Evolutionary conservation across 2,797 vertebrate species (phyloP), one percentile per base, ranked within the genome.

Genomic region (Falco concolor): DNA sequence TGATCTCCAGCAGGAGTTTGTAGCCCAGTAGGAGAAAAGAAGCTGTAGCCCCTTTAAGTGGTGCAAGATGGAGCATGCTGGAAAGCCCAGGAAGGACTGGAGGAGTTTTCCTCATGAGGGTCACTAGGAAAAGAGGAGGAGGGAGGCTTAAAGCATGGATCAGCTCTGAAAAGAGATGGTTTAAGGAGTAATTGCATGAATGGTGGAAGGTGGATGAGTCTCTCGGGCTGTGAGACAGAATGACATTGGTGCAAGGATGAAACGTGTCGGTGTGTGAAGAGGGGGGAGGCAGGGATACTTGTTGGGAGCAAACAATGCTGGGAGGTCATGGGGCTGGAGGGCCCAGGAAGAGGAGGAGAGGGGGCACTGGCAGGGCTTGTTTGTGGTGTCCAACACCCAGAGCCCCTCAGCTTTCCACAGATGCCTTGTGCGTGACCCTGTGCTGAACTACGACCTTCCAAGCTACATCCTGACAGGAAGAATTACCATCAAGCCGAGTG

Each of bases 401-500:
- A 74, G 54, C 5, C 57, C 17, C 40, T 23, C 1, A 14, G 67
- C 20, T 89, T 64, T 74, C 47, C 75, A 30, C 82, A 99, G 98
- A 34, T 87, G 57, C 30, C 95, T 93, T 42, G 10, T 97, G 34
- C 98, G 91, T n/a, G 98, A 98, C 57, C 97, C 98, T 0, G 28
- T 98, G 30, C 45, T 99, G 81, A 99, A 98, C 5, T 98, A 99
- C 0, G 97, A 98, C 28, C 98, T 99, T 6, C 98, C 98, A 1
- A 97, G 97, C 56, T 94, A 97, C 17, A 98, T 99, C 94, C 91
- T 99, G 95, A 97, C 97, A 0, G 98, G 98, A 36, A 98, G 97
- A 34, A 95, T 99, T 82, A 83, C 96, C 59, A 79, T 99, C 82
- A 99, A 97, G 83, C 97, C 98, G 0, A 97, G 98, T 0, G 86